Evolutionary conservation across 2,113 vertebrate species (phyloP).

Genomic region (Brienomyrus brachyistius): DNA sequence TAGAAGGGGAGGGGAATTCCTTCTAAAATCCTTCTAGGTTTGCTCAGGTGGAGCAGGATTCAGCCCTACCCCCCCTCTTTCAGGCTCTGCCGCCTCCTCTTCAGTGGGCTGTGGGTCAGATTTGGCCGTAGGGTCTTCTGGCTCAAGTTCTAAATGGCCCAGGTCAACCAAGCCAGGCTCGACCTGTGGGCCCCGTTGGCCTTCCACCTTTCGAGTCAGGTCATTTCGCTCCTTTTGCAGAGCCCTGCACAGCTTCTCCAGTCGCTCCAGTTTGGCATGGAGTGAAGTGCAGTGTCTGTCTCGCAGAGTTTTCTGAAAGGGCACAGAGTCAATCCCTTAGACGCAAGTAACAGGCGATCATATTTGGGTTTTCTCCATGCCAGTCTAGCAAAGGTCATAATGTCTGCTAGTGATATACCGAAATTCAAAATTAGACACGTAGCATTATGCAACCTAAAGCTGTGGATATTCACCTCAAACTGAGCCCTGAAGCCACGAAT

Average conservation of each 20-base stretch:
- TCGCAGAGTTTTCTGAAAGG: conserved; percentile 82
- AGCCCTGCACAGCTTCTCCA: conserved; percentile 92
- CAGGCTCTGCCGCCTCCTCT: conserved; percentile 42
- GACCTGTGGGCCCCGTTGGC: conserved; percentile 49
- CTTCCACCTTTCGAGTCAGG: conserved; percentile 82
- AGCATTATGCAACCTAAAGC: not conserved
- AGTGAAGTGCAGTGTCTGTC: conserved; percentile 90
- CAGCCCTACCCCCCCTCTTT: conserved; percentile 34
- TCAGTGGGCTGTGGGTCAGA: conserved; percentile 42
- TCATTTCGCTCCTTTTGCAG: conserved; percentile 93
- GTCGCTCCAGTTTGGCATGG: conserved; percentile 88
- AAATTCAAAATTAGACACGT: not conserved
- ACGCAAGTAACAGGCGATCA: not conserved
- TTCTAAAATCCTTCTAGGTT: not conserved
- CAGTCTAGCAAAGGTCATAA: not conserved
- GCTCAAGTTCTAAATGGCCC: not conserved
- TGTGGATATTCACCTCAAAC: not conserved
- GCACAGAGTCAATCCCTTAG: conserved; percentile 16
- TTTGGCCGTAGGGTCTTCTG: not conserved
- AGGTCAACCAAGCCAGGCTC: not conserved
- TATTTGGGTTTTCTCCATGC: not conserved
- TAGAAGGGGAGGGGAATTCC: not conserved
- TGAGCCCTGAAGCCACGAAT: not conserved
- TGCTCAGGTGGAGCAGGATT: conserved; percentile 29
- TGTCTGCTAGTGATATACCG: not conserved